Conservation (phyloP, 2,113 vertebrate species). For the Maccullochella peelii region DNA sequence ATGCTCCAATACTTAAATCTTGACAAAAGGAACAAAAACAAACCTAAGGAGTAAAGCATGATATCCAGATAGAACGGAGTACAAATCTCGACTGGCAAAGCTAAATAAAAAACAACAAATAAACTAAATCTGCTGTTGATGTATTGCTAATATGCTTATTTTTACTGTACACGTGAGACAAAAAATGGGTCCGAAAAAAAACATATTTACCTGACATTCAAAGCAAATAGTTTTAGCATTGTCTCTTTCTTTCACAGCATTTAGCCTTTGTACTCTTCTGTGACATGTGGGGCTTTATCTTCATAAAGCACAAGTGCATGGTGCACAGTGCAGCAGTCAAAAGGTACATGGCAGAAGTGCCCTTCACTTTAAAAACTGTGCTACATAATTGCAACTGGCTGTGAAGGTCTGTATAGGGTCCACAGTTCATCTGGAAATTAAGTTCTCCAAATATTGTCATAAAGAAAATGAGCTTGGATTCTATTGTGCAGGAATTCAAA, state of each 20-base stretch:
- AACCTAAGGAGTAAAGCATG: not conserved
- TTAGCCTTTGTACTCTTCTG: not conserved
- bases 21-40: not conserved
- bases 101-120: not conserved
- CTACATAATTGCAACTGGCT: not conserved
- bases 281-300: not conserved
- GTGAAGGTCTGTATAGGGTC: not conserved
- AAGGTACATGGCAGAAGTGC: not conserved
- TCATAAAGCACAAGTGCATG: slow-evolving; percentile 2
- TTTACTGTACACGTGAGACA: not conserved
- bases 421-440: not conserved
- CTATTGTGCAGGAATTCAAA: slow-evolving; percentile 8
- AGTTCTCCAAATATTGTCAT: slow-evolving; percentile 3
- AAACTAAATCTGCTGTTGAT: not conserved
- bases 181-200: not conserved
- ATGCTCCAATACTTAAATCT: not conserved
- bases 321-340: not conserved
- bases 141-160: not conserved
- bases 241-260: not conserved
- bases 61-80: not conserved
- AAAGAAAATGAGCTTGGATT: slow-evolving; percentile 13
- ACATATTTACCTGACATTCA: not conserved
- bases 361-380: not conserved
- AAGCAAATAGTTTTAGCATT: not conserved
- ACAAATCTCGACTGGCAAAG: not conserved